Conservation (phyloP, 2,888 invertebrate genomes). For the Rhamphomyia laevipes region DNA sequence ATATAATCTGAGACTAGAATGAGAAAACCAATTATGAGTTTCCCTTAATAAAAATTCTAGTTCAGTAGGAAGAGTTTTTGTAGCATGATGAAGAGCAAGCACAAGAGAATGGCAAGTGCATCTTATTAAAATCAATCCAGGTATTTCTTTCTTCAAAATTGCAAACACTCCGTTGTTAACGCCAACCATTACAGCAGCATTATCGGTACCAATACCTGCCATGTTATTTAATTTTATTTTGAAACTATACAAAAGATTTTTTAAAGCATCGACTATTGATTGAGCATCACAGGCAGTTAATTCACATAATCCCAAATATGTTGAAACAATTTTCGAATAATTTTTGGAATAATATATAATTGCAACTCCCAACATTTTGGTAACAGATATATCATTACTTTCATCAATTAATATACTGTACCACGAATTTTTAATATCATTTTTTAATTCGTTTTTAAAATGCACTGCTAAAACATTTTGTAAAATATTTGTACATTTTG, state of each 20-base stretch:
- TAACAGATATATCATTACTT: conserved; percentile 1
- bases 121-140: background rate
- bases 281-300: background rate
- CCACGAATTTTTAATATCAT: background rate
- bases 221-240: background rate
- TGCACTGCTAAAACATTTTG: background rate
- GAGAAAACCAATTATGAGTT: conserved; percentile 11
- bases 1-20: conserved; percentile 3
- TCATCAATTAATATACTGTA: conserved; percentile 5
- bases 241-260: background rate
- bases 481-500: conserved; percentile 1
- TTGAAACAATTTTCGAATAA: background rate
- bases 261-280: background rate
- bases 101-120: conserved; percentile 3
- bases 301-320: background rate
- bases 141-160: background rate
- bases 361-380: background rate
- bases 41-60: conserved; percentile 11
- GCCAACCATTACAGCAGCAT: conserved; percentile 4
- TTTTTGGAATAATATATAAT: conserved; percentile 1
- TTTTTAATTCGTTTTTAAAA: background rate
- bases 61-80: background rate
- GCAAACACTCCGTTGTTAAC: conserved; percentile 2
- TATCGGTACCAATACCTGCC: conserved; percentile 2
- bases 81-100: background rate